These are phyloP conservation scores for Corella eumyota DNA, from an alignment of 23 tunicate genomes.

Conservation along the genomic window DNA sequence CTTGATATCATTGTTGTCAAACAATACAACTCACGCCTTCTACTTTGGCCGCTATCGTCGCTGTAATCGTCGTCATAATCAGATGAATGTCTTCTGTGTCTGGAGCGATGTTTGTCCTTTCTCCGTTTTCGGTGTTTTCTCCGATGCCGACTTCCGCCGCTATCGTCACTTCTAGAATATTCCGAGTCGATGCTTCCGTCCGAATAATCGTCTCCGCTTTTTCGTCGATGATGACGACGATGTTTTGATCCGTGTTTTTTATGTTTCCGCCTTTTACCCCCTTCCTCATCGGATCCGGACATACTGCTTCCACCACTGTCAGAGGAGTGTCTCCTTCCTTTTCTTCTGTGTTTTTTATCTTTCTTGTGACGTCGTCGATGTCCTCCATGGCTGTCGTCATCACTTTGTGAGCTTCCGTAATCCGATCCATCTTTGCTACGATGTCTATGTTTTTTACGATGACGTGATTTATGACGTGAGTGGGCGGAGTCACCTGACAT, in stretches of 20 bases:
- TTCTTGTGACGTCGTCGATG: conserved; percentile 25
- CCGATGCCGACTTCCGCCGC: conserved; percentile 19
- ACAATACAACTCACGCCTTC: too few species aligned
- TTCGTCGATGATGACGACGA: conserved; percentile 19
- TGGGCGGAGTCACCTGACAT: conserved; percentile 12
- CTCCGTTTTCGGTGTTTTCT: conserved; percentile 16
- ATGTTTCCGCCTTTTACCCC: conserved; percentile 9
- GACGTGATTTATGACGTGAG: conserved; percentile 9
- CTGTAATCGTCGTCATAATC: conserved; percentile 9
- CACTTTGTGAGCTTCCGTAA: background rate
- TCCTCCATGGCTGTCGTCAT: conserved; percentile 1
- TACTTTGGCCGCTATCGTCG: too few species aligned
- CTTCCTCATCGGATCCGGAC: conserved; percentile 25
- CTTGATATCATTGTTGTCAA: too few species aligned
- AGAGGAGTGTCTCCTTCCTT: conserved; percentile 13
- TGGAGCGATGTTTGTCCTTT: conserved; percentile 19
- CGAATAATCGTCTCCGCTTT: conserved; percentile 15
- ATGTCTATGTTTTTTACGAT: conserved; percentile 19
- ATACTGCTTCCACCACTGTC: conserved; percentile 33
- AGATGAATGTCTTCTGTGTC: conserved; percentile 35
- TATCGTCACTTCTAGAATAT: conserved; percentile 41
- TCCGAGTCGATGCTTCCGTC: conserved; percentile 41
- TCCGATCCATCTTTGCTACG: background rate
- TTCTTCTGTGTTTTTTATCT: conserved; percentile 15
- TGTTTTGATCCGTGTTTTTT: conserved; percentile 14